phyloP scores from a whole-genome alignment of 2,888 invertebrate species.

The Psylliodes chrysocephalus region DNA sequence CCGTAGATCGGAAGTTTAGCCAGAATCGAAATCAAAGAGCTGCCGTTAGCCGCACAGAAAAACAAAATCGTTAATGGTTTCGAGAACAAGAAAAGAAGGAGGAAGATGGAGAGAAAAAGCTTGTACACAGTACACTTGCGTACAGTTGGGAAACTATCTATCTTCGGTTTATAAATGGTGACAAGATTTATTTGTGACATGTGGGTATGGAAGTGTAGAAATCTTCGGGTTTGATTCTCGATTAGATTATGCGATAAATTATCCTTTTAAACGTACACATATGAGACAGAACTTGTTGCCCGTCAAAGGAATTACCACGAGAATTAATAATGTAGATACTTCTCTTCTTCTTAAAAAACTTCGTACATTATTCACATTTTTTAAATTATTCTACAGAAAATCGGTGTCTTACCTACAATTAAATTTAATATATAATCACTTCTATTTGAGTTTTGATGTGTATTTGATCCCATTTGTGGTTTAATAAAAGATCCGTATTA shows the following conservation, averaged over 20 bases:
- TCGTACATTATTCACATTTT: background rate
- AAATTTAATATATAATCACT: background rate
- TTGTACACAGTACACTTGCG: slow-evolving; percentile 29
- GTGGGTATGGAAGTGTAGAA: slow-evolving; percentile 44
- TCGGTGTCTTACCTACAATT: background rate
- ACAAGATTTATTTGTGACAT: slow-evolving; percentile 45
- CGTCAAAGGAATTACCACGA: slow-evolving; percentile 25
- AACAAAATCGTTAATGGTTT: slow-evolving; percentile 39
- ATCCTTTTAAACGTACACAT: slow-evolving; percentile 37
- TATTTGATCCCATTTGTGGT: too few species aligned
- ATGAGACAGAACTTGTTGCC: slow-evolving; percentile 25
- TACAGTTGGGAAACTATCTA: slow-evolving; percentile 32
- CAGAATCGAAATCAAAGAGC: background rate
- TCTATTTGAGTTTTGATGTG: too few species aligned
- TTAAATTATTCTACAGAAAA: background rate
- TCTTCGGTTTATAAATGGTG: slow-evolving; percentile 44
- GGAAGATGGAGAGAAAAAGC: slow-evolving; percentile 26
- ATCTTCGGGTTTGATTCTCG: slow-evolving; percentile 43
- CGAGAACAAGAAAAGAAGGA: slow-evolving; percentile 21
- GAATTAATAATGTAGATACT: slow-evolving; percentile 22
- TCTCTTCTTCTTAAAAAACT: background rate
- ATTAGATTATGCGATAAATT: slow-evolving; percentile 44
- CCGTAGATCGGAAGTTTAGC: background rate
- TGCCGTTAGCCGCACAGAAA: slow-evolving; percentile 34
- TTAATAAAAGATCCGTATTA: too few species aligned